A percentile compares a stretch with the other conserved stretches of the same genome.
Conservation (phyloP, 2,113 vertebrate species). For the Prietella phreatophila region DNA sequence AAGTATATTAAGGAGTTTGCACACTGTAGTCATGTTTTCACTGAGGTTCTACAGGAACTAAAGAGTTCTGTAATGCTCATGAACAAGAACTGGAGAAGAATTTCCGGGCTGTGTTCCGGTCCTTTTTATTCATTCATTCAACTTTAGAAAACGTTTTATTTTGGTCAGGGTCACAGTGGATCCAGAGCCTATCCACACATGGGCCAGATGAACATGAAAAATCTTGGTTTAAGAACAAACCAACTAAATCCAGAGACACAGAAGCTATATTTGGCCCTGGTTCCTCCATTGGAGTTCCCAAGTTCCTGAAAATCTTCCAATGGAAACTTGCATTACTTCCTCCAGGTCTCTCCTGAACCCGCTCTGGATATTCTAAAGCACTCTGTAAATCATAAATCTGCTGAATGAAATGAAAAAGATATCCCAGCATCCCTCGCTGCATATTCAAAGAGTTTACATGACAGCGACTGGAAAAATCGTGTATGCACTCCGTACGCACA, state of each 20-base stretch:
- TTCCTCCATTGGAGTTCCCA: too few species aligned
- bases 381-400: neutral
- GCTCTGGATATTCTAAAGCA: neutral
- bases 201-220: too few species aligned
- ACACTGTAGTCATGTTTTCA: too few species aligned
- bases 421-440: slow-evolving; percentile 3
- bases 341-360: neutral
- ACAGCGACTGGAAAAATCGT: neutral
- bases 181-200: neutral
- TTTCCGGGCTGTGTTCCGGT: too few species aligned
- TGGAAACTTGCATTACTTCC: neutral
- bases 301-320: neutral
- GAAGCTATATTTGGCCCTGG: too few species aligned
- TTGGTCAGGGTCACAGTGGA: neutral
- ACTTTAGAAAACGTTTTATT: too few species aligned
- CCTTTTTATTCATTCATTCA: too few species aligned
- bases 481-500: neutral
- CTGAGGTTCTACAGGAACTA: too few species aligned
- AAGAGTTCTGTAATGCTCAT: too few species aligned
- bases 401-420: neutral
- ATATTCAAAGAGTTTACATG: neutral
- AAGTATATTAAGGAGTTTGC: neutral
- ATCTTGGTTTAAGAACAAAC: too few species aligned
- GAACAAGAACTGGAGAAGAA: too few species aligned
- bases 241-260: too few species aligned